Conservation (phyloP, 1,140 invertebrate genomes). For the Drosophila baimaii region DNA sequence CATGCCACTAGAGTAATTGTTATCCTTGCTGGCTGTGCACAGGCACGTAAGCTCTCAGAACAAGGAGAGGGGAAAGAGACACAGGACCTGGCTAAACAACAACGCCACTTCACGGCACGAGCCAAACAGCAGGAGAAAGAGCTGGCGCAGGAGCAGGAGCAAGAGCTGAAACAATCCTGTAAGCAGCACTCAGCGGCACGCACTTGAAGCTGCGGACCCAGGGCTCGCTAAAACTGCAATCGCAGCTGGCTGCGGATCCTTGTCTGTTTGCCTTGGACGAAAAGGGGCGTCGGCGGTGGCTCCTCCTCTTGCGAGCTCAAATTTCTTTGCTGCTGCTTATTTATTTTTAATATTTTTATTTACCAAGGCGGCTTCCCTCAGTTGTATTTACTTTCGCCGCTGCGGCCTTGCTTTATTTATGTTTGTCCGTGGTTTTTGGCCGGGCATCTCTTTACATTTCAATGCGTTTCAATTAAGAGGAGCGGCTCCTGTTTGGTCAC, state of each 20-base stretch:
- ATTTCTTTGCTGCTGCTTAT: conserved; percentile 60
- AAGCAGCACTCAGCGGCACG: conserved; percentile 80
- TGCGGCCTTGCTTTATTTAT: conserved; percentile 54
- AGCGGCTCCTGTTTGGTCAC: conserved; percentile 40
- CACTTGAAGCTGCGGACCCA: conserved; percentile 53
- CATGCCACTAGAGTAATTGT: conserved; percentile 76
- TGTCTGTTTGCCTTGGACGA: conserved; percentile 27
- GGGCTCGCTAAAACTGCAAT: conserved; percentile 72
- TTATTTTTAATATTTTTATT: conserved; percentile 81
- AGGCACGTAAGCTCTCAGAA: conserved; percentile 67
- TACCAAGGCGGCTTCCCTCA: conserved; percentile 25
- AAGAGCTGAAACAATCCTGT: conserved; percentile 58
- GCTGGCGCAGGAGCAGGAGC: conserved; percentile 39
- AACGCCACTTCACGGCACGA: conserved; percentile 68
- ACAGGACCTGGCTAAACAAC: conserved; percentile 55
- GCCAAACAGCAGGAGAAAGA: conserved; percentile 40
- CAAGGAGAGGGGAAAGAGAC: conserved; percentile 19
- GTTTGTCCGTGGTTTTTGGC: conserved; percentile 57
- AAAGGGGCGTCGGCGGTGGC: background rate
- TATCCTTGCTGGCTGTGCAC: conserved; percentile 75
- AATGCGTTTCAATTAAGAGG: conserved; percentile 75
- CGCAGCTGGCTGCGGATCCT: conserved; percentile 48
- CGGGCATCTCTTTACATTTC: conserved; percentile 63
- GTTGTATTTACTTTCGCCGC: conserved; percentile 32
- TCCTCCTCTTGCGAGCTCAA: conserved; percentile 33